Evolutionary conservation across 2,797 vertebrate genomes (phyloP).

Genomic region (Chloroceryle amazona): DNA sequence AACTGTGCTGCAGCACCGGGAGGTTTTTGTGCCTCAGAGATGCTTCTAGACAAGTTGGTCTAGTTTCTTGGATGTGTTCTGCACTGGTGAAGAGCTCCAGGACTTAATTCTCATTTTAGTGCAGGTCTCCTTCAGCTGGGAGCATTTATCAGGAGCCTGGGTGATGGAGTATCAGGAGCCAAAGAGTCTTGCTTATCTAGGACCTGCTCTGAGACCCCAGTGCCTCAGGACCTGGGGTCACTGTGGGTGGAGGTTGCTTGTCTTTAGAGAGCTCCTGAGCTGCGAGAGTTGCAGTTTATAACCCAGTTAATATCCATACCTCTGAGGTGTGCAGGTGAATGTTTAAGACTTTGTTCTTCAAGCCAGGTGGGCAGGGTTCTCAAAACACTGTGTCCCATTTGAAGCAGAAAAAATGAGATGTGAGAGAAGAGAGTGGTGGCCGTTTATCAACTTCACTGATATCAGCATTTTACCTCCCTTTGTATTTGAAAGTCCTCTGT

Average conservation of each 20-base stretch:
- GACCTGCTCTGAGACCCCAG: accelerated
- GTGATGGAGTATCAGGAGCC: accelerated
- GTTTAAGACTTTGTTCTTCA: accelerated
- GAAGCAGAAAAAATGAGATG: background rate
- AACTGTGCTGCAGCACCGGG: accelerated
- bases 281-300: background rate
- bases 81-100: background rate
- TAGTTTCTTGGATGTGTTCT: accelerated
- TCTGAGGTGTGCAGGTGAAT: accelerated
- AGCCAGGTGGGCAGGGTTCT: background rate
- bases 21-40: background rate
- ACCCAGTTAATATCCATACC: accelerated
- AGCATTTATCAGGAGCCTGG: accelerated
- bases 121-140: background rate
- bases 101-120: accelerated
- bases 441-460: accelerated
- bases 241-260: accelerated
- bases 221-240: accelerated
- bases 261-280: background rate
- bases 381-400: accelerated
- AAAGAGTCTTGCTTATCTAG: background rate
- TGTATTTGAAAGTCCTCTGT: background rate
- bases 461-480: too few relatives aligned
- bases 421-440: background rate
- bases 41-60: accelerated